Evolutionary conservation across 2,888 invertebrate species (phyloP).

Genomic region (Harpalus rubripes): DNA sequence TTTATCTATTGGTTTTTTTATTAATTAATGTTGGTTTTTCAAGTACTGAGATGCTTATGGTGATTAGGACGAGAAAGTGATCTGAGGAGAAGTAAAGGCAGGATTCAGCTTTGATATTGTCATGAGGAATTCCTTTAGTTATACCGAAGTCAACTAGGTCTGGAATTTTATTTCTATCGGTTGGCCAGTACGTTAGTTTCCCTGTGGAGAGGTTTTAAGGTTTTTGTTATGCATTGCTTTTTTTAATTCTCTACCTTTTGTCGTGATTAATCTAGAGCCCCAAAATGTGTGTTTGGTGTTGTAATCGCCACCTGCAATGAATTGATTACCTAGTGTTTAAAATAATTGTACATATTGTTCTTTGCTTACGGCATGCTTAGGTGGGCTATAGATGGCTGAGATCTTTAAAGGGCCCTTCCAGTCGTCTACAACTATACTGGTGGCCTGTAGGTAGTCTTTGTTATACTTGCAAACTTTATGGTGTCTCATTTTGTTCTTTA

Average conservation of each 20-base stretch:
- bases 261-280: too few species aligned
- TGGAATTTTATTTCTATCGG: too few species aligned
- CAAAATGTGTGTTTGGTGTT: too few species aligned
- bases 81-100: conserved; percentile 69
- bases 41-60: neutral
- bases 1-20: conserved; percentile 58
- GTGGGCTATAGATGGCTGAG: conserved; percentile 68
- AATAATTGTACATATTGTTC: conserved; percentile 68
- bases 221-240: conserved; percentile 55
- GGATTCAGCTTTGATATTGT: conserved; percentile 54
- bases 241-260: too few species aligned
- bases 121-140: too few species aligned
- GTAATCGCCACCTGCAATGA: too few species aligned
- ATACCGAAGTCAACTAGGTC: too few species aligned
- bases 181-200: conserved; percentile 70
- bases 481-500: too few species aligned
- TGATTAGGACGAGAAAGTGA: too few species aligned
- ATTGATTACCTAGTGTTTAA: too few species aligned
- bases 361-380: conserved; percentile 68
- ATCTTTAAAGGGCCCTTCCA: conserved; percentile 61
- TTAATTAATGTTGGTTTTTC: conserved; percentile 63
- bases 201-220: conserved; percentile 66
- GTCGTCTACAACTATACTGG: conserved; percentile 53
- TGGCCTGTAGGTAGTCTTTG: too few species aligned
- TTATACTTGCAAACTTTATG: too few species aligned